Evolutionary conservation across 2,797 vertebrate genomes (phyloP), one percentile per base, ranked within the genome.

Genomic region (Lutjanus campechanus): DNA sequence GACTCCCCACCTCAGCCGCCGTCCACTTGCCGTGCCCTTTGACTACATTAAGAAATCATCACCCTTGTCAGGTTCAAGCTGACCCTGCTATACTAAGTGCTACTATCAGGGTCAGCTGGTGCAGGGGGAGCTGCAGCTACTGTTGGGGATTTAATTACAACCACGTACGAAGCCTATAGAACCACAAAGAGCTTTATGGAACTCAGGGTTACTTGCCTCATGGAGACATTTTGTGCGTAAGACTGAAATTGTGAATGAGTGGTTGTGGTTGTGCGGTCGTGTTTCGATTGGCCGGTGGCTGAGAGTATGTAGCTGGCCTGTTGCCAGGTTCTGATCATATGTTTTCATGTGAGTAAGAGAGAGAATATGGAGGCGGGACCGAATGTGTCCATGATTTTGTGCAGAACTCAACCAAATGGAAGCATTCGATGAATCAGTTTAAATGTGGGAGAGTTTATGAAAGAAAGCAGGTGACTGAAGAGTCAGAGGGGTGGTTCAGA

Each of bases 21-120:
- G 10, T 73, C 59, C 68, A 9, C 72, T 71, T 22, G 67, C 53
- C n/a, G 8, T 67, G 56, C 68, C 70, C 79, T 82, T 59, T 12
- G 47, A 68, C 80, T 84, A 77, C 88, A 94, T 93, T 89, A 90
- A 94, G 92, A 94, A 93, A 85, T 94, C 89, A 89, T 89, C 89
- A 58, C 82, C 67, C 76, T 83, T 92, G 91, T 92, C 89, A 88
- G 20, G 75, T 82, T 71, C 46, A 29, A 41, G 80, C 74, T 85
- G 80, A 84, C 81, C 72, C 78, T 8, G 12, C 84, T 59, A 11
- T 40, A 71, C 66, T 72, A 70, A 82, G 73, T 73, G 79, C 73
- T 73, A 22, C 75, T 76, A 86, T 80, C 69, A 60, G 79, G 85
- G 88, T 90, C 82, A 79, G 86, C 60, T 75, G 82, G 66, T 83